A percentile compares a stretch with the other conserved stretches of the same genome.
Conservation (phyloP, 2,888 invertebrate species). For the Drosophila neotestacea region DNA sequence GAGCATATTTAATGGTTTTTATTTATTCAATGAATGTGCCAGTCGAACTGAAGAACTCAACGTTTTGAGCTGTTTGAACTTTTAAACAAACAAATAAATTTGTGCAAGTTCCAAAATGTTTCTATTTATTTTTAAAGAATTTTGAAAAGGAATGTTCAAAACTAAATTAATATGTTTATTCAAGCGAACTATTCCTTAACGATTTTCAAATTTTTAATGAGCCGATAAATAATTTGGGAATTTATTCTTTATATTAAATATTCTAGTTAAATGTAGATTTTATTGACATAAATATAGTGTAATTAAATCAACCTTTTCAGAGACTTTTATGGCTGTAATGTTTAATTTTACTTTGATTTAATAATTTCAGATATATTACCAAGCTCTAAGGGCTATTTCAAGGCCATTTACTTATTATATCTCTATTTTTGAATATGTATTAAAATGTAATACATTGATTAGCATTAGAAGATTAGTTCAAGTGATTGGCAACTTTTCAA, state of each 20-base stretch:
- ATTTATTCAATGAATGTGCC: slow-evolving; percentile 32
- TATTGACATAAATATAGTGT: too few species aligned
- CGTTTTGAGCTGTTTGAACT: slow-evolving; percentile 22
- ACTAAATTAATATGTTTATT: slow-evolving; percentile 23
- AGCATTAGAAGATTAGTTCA: background rate
- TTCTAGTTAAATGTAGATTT: too few species aligned
- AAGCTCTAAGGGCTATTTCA: too few species aligned
- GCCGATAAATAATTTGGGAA: background rate
- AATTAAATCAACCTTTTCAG: too few species aligned
- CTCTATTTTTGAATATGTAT: background rate
- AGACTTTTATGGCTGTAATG: too few species aligned
- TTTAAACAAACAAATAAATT: slow-evolving; percentile 31
- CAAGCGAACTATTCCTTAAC: background rate
- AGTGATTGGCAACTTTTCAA: too few species aligned
- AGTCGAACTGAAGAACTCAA: slow-evolving; percentile 21
- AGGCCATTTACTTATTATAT: background rate
- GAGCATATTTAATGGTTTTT: slow-evolving; percentile 22
- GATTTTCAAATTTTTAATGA: slow-evolving; percentile 2
- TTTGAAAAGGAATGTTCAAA: slow-evolving; percentile 2
- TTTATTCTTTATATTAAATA: background rate
- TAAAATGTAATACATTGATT: background rate
- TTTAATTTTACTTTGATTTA: too few species aligned
- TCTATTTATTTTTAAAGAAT: slow-evolving; percentile 16
- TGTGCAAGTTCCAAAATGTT: slow-evolving; percentile 1
- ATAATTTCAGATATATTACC: too few species aligned